phyloP scores from a whole-genome alignment of 2,888 invertebrate species.

The Eilema caniola region DNA sequence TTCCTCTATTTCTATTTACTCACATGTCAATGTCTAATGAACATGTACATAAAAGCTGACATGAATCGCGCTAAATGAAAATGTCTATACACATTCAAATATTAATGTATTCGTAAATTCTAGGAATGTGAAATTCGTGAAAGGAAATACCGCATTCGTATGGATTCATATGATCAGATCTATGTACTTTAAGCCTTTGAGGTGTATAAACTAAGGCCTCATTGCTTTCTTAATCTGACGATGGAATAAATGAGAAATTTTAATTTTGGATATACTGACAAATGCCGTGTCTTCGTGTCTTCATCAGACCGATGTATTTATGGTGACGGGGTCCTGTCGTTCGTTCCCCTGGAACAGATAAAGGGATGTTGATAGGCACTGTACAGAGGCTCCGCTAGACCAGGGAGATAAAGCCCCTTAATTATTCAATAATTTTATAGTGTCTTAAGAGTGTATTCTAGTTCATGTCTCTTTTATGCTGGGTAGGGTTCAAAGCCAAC shows the following conservation, averaged over 20 bases:
- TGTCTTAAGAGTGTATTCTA: too few relatives aligned
- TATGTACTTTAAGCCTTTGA: not conserved
- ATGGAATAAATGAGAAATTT: not conserved
- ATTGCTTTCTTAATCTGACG: not conserved
- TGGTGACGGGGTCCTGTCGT: too few relatives aligned
- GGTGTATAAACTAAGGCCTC: not conserved
- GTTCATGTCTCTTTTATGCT: too few relatives aligned
- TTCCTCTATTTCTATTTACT: not conserved
- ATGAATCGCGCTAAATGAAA: not conserved
- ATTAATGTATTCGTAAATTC: not conserved
- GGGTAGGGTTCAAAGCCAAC: too few relatives aligned
- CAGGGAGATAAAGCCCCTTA: too few relatives aligned
- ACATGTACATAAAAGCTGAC: not conserved
- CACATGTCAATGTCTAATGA: not conserved
- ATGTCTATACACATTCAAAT: not conserved
- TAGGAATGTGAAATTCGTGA: not conserved
- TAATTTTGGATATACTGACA: too few relatives aligned
- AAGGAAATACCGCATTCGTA: not conserved
- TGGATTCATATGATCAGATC: constrained; percentile 2
- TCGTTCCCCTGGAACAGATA: too few relatives aligned
- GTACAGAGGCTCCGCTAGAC: too few relatives aligned
- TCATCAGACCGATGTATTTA: too few relatives aligned
- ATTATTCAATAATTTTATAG: too few relatives aligned
- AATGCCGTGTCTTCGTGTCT: too few relatives aligned
- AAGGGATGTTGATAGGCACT: too few relatives aligned